A percentile compares a stretch with the other conserved stretches of the same genome.
phyloP scores from a whole-genome alignment of 2,113 vertebrate genomes.

The Eublepharis macularius region DNA sequence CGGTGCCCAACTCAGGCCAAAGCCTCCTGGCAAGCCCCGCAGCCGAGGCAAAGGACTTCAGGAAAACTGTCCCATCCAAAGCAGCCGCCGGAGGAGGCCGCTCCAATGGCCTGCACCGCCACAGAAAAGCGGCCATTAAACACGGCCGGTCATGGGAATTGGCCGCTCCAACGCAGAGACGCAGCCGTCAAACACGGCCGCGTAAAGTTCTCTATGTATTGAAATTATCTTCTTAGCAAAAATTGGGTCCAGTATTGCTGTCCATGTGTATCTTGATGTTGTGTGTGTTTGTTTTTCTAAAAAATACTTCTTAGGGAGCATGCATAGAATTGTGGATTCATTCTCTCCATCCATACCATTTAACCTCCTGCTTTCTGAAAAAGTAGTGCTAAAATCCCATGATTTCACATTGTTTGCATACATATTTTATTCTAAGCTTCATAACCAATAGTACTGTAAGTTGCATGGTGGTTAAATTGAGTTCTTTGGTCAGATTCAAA shows the following conservation, averaged over 20 bases:
- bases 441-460: accelerated
- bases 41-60: no score
- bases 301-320: no score
- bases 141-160: no score
- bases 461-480: conserved; percentile 9
- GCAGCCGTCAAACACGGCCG: no score
- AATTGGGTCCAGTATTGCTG: neutral
- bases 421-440: neutral
- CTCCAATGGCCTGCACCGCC: no score
- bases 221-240: neutral
- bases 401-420: accelerated
- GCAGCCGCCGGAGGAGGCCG: no score
- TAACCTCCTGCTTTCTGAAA: neutral
- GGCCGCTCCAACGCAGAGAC: no score
- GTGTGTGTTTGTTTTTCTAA: no score
- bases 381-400: accelerated
- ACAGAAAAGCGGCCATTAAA: no score
- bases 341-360: accelerated
- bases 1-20: no score
- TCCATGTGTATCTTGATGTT: neutral
- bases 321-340: neutral
- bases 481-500: conserved; percentile 41
- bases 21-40: no score
- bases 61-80: no score
- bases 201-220: neutral